These are phyloP conservation scores for Zoanthus sansibaricus DNA, from an alignment of 92 coral and sea anemone species.

Conservation along the genomic window DNA sequence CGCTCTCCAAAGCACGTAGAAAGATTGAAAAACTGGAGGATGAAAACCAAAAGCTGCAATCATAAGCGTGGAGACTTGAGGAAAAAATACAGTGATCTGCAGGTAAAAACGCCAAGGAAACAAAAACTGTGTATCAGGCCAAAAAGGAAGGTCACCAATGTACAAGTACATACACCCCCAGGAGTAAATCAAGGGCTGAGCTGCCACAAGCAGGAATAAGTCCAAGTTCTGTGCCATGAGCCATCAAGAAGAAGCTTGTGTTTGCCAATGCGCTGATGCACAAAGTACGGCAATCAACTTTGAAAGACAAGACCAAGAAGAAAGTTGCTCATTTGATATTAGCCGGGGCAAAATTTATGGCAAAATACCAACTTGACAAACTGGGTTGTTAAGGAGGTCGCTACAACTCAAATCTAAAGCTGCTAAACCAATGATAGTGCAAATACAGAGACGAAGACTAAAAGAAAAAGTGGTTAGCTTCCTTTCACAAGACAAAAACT, in stretches of 20 bases:
- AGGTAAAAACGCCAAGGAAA: conserved; percentile 30
- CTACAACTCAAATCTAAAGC: conserved; percentile 13
- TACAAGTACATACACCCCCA: background rate
- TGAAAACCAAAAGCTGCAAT: conserved; percentile 42
- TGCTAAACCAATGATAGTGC: background rate
- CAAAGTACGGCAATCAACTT: conserved; percentile 33
- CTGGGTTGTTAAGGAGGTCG: conserved; percentile 33
- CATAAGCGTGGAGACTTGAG: conserved; percentile 51
- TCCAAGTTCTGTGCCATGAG: conserved; percentile 51
- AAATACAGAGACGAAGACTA: conserved; percentile 21
- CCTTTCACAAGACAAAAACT: conserved; percentile 63
- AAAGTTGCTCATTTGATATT: conserved; percentile 50
- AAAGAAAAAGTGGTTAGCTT: conserved; percentile 42
- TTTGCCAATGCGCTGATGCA: conserved; percentile 62
- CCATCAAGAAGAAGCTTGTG: conserved; percentile 55
- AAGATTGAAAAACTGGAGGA: too few relatives aligned
- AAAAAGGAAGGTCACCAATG: conserved; percentile 13
- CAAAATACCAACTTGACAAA: conserved; percentile 49
- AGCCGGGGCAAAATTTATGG: conserved; percentile 49
- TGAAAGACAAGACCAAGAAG: conserved; percentile 17
- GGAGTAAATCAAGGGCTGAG: conserved; percentile 19
- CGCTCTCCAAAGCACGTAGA: too few relatives aligned
- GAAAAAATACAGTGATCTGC: conserved; percentile 34
- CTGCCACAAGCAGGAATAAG: conserved; percentile 57
- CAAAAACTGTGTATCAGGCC: background rate